phyloP scores from a whole-genome alignment of 2,888 invertebrate genomes.

The Galerucella calmariensis region DNA sequence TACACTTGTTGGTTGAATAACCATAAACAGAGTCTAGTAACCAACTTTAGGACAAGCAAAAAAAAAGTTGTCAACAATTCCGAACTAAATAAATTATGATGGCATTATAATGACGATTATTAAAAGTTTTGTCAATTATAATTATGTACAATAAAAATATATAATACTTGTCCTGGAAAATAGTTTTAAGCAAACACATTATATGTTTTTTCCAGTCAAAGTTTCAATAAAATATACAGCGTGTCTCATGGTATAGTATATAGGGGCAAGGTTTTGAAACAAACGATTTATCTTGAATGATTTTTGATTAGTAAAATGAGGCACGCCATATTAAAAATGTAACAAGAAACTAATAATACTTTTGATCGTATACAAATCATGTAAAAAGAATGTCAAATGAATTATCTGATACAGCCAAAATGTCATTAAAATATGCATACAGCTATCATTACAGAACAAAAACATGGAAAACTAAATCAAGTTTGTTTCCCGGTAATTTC shows the following conservation, averaged over 20 bases:
- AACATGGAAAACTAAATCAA: background rate
- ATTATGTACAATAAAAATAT: background rate
- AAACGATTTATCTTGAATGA: background rate
- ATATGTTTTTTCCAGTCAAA: background rate
- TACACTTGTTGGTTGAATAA: too few relatives aligned
- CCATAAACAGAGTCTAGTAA: too few relatives aligned
- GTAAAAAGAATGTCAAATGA: background rate
- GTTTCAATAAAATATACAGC: background rate
- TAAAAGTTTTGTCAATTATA: background rate
- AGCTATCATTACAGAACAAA: background rate
- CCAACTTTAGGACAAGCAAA: too few relatives aligned
- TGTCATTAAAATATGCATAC: background rate
- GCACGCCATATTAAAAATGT: background rate
- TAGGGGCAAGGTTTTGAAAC: background rate
- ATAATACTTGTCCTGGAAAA: background rate
- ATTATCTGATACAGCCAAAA: background rate
- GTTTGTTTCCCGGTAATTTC: background rate
- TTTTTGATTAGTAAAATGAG: background rate
- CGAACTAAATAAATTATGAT: too few relatives aligned
- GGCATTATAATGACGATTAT: too few relatives aligned
- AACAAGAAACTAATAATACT: conserved; percentile 20
- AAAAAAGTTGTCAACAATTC: too few relatives aligned
- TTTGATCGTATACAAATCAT: conserved; percentile 9
- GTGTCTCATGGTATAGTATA: background rate
- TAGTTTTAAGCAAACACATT: background rate